These are phyloP conservation scores for Mystacornis crossleyi DNA, from an alignment of 2,113 vertebrate genomes.

Conservation along the genomic window DNA sequence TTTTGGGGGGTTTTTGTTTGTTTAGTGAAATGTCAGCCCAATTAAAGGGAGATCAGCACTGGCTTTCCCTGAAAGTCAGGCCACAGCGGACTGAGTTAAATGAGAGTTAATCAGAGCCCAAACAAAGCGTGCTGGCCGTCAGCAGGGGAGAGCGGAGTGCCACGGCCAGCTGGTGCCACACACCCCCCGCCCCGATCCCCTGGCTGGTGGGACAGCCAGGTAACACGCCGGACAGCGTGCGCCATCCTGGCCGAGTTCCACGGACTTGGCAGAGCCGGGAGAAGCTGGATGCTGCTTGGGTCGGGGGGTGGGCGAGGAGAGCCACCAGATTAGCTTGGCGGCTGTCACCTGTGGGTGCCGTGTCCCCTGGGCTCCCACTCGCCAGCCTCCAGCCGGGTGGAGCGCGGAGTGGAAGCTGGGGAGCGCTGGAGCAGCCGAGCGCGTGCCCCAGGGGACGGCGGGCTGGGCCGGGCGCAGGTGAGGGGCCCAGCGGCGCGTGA, in stretches of 20 bases:
- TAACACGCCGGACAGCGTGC: rapidly evolving
- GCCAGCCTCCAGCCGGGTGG: rapidly evolving
- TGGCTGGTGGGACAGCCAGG: background rate
- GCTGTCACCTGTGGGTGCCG: rapidly evolving
- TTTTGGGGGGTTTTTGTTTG: constrained; percentile 73
- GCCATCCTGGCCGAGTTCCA: background rate
- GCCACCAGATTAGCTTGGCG: background rate
- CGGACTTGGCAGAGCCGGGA: background rate
- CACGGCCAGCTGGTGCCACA: background rate
- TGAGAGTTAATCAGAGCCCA: background rate
- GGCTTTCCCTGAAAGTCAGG: constrained; percentile 3
- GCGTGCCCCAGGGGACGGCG: background rate
- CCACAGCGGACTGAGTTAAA: background rate
- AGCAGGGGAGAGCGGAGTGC: background rate
- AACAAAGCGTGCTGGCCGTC: background rate
- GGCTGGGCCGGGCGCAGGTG: background rate
- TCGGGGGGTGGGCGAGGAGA: background rate
- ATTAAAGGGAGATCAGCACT: constrained; percentile 62
- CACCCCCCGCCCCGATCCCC: background rate
- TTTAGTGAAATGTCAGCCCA: constrained; percentile 76
- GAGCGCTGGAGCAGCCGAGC: rapidly evolving
- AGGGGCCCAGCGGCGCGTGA: background rate
- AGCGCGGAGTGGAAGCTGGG: rapidly evolving
- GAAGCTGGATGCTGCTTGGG: background rate
- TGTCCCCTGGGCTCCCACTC: background rate